Percentiles rank a stretch among this genome's conserved stretches.
Evolutionary conservation across 2,888 invertebrate species (phyloP).

Genomic region (Oscheius onirici): DNA sequence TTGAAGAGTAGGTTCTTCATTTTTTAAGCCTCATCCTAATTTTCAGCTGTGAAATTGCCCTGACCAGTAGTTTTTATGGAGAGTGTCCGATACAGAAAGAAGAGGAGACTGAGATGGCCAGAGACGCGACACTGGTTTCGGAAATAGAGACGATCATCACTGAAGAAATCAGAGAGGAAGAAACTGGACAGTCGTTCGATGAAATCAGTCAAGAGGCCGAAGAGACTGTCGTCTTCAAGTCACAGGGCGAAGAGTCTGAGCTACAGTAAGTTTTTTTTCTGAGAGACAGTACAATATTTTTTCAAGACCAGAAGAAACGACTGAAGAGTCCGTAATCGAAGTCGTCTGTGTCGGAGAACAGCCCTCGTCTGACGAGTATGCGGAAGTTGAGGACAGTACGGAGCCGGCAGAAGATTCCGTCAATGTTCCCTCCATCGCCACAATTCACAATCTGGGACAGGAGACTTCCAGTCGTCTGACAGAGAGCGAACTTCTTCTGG

Average conservation of each 20-base stretch:
- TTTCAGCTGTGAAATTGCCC: neutral
- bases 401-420: neutral
- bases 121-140: neutral
- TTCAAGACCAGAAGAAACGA: neutral
- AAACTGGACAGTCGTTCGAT: neutral
- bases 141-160: neutral
- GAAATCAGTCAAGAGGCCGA: neutral
- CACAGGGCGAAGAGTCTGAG: neutral
- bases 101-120: neutral
- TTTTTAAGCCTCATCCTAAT: neutral
- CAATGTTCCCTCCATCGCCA: slow-evolving; percentile 37
- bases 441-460: slow-evolving; percentile 48
- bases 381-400: neutral
- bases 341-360: neutral
- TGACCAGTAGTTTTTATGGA: neutral
- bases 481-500: slow-evolving; percentile 67
- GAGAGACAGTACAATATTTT: neutral
- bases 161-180: neutral
- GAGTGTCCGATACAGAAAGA: neutral
- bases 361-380: neutral
- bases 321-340: neutral
- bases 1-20: neutral
- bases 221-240: neutral
- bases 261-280: neutral
- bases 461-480: slow-evolving; percentile 54